Percentiles rank a stretch among this genome's conserved stretches.
These are phyloP conservation scores for Cantharis lateralis DNA, from an alignment of 2,888 invertebrate species.

Conservation along the genomic window DNA sequence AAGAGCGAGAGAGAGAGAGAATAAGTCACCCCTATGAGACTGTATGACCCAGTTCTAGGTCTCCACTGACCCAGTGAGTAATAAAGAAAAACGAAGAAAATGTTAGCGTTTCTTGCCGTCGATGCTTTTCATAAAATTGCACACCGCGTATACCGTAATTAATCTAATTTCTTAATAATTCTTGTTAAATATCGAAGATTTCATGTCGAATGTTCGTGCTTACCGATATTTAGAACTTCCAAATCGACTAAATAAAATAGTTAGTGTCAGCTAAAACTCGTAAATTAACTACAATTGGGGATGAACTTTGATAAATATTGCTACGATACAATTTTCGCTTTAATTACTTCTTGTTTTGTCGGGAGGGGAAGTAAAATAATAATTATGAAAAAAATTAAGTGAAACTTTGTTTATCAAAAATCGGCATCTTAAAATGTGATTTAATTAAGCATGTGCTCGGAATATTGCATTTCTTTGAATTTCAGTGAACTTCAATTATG, in stretches of 20 bases:
- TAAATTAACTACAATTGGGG: slow-evolving; percentile 52
- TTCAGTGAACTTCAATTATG: slow-evolving; percentile 48
- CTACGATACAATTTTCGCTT: slow-evolving; percentile 28
- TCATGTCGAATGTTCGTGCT: slow-evolving; percentile 42
- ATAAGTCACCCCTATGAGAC: neutral
- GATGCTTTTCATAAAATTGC: neutral
- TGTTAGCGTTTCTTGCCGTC: neutral
- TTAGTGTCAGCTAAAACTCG: slow-evolving; percentile 48
- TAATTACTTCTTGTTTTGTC: slow-evolving; percentile 25
- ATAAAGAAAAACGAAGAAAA: neutral
- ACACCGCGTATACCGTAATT: neutral
- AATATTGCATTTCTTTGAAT: slow-evolving; percentile 43
- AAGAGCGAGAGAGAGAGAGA: neutral
- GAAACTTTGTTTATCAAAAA: slow-evolving; percentile 35
- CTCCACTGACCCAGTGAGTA: neutral
- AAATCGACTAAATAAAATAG: slow-evolving; percentile 50
- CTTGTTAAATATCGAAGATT: slow-evolving; percentile 16
- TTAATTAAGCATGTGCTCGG: slow-evolving; percentile 48
- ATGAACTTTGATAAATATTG: slow-evolving; percentile 46
- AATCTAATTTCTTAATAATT: neutral
- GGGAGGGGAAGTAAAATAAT: slow-evolving; percentile 2
- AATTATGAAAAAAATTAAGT: neutral
- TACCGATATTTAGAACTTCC: slow-evolving; percentile 49
- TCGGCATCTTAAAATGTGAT: slow-evolving; percentile 44
- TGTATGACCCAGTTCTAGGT: neutral